Percentiles rank a stretch among this genome's conserved stretches.
phyloP scores from a whole-genome alignment of 2,888 invertebrate species.

The Drosophila greeni region DNA sequence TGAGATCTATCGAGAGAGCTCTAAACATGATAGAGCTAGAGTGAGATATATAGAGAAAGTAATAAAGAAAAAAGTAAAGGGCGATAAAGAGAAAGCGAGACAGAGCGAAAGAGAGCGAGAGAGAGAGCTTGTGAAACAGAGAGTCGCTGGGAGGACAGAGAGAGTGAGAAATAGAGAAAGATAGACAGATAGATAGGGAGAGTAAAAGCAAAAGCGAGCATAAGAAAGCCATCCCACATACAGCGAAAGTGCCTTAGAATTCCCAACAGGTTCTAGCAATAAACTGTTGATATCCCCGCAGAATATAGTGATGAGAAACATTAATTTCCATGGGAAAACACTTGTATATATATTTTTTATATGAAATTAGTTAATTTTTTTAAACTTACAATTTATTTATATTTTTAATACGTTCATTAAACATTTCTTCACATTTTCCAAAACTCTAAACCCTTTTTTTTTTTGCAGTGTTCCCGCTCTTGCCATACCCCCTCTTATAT shows the following conservation, averaged over 20 bases:
- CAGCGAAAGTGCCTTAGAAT: neutral
- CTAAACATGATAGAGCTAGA: no score
- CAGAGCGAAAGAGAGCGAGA: neutral
- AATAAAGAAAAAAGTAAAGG: no score
- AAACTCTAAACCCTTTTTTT: neutral
- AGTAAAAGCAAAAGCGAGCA: neutral
- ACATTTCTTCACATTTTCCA: neutral
- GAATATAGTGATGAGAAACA: no score
- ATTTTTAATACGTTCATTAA: neutral
- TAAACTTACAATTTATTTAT: neutral
- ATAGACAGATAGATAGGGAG: neutral
- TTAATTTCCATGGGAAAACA: neutral
- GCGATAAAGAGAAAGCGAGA: no score
- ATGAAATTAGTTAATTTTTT: neutral
- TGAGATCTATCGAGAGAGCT: no score
- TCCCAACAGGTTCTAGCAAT: neutral
- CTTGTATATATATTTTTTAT: accelerated
- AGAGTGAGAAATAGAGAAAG: neutral
- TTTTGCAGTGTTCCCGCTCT: neutral
- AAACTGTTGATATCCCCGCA: neutral
- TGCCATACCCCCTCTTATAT: constrained; percentile 8
- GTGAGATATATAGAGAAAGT: no score
- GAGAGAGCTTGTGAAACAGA: neutral
- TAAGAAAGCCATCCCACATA: neutral
- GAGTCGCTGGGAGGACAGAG: no score